Evolutionary conservation across 1,140 invertebrate genomes (phyloP).

Genomic region (Cheumatopsyche charites): DNA sequence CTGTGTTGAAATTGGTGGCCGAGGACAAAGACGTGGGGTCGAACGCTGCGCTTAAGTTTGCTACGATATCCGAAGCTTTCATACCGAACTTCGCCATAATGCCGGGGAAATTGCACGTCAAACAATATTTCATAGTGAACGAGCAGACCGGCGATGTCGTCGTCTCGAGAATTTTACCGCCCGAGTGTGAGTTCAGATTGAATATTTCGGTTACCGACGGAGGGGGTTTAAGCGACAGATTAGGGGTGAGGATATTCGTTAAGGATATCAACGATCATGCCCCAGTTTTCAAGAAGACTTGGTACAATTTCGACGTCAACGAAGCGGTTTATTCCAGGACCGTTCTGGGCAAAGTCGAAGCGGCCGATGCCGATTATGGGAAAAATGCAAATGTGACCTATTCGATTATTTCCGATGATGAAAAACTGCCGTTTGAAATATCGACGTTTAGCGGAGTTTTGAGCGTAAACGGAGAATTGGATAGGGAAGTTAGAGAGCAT

Average conservation of each 20-base stretch:
- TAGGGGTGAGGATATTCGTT: slow-evolving; percentile 71
- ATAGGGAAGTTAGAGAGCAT: slow-evolving; percentile 75
- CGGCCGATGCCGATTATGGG: slow-evolving; percentile 77
- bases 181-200: slow-evolving; percentile 78
- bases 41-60: slow-evolving; percentile 80
- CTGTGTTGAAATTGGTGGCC: slow-evolving; percentile 80
- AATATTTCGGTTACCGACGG: slow-evolving; percentile 79
- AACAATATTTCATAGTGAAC: slow-evolving; percentile 76
- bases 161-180: slow-evolving; percentile 73
- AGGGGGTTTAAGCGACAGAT: slow-evolving; percentile 71
- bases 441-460: slow-evolving; percentile 75
- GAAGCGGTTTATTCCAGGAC: slow-evolving; percentile 77
- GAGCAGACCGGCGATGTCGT: slow-evolving; percentile 75
- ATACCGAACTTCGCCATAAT: slow-evolving; percentile 60
- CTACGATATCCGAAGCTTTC: slow-evolving; percentile 69
- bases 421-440: slow-evolving; percentile 75
- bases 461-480: slow-evolving; percentile 75
- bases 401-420: slow-evolving; percentile 64
- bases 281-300: slow-evolving; percentile 79
- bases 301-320: slow-evolving; percentile 81
- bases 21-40: slow-evolving; percentile 78
- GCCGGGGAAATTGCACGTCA: slow-evolving; percentile 59
- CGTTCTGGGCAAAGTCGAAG: slow-evolving; percentile 76
- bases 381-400: slow-evolving; percentile 79
- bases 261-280: slow-evolving; percentile 87